A percentile compares a stretch with the other conserved stretches of the same genome.
Evolutionary conservation across 2,113 vertebrate species (phyloP).

Genomic region (Oreochromis tanganicae): DNA sequence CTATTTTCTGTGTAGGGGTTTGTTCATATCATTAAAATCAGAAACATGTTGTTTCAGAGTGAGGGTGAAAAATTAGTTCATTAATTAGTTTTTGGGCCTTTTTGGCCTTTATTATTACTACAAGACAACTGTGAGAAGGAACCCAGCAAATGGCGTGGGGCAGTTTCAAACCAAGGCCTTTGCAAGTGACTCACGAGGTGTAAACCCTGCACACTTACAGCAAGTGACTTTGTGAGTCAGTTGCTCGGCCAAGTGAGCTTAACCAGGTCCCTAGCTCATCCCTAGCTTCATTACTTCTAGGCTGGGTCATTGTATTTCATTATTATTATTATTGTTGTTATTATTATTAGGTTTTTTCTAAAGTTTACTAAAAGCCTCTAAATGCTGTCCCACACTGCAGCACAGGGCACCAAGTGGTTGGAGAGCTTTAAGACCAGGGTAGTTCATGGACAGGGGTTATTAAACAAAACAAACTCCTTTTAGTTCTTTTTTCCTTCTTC

Average conservation of each 20-base stretch:
- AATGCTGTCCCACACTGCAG: neutral
- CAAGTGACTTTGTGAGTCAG: neutral
- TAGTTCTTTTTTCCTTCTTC: rapidly evolving
- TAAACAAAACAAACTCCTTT: neutral
- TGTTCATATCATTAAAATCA: rapidly evolving
- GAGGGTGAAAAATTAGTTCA: neutral
- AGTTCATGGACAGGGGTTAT: neutral
- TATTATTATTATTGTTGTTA: neutral
- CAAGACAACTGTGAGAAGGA: neutral
- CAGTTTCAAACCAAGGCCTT: neutral
- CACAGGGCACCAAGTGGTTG: neutral
- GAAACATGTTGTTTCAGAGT: neutral
- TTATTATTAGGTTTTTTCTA: neutral
- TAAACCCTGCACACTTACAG: neutral
- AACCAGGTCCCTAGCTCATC: no score
- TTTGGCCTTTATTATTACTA: neutral
- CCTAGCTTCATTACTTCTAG: neutral
- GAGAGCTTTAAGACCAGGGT: neutral
- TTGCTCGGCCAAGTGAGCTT: no score
- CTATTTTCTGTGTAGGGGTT: neutral
- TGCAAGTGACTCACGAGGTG: neutral
- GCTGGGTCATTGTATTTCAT: neutral
- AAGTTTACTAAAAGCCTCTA: neutral
- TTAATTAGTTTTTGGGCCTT: neutral
- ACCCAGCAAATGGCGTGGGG: neutral